Conservation (phyloP, 2,888 invertebrate genomes). For the Nomada ferruginata region DNA sequence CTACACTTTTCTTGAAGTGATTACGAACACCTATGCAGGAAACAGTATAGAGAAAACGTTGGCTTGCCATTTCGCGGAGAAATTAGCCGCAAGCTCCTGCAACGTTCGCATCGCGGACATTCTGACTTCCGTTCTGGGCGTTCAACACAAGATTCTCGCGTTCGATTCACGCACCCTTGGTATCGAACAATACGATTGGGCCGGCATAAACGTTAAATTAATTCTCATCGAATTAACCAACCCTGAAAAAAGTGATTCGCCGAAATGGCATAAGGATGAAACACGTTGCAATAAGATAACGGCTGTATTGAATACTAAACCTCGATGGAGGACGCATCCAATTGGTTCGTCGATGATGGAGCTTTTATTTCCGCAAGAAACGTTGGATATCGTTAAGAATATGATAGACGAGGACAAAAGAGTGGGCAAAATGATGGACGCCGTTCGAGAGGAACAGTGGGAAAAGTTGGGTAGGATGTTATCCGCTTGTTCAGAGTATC, state of each 20-base stretch:
- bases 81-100: constrained; percentile 3
- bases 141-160: constrained; percentile 1
- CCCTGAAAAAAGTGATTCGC: background rate
- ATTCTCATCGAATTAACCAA: constrained; percentile 24
- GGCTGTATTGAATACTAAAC: constrained; percentile 5
- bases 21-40: constrained; percentile 26
- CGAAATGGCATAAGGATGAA: background rate
- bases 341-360: background rate
- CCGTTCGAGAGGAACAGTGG: constrained; percentile 28
- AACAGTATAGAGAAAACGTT: constrained; percentile 55
- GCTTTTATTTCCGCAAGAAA: constrained; percentile 19
- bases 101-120: constrained; percentile 17
- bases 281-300: background rate
- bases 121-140: constrained; percentile 25
- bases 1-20: constrained; percentile 59
- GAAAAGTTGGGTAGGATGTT: constrained; percentile 43
- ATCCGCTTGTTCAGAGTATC: background rate
- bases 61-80: constrained; percentile 43
- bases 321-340: constrained; percentile 37
- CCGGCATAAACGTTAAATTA: constrained; percentile 10
- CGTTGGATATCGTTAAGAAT: background rate
- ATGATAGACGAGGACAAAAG: constrained; percentile 3
- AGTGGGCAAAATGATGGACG: constrained; percentile 9
- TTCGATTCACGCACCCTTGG: constrained; percentile 23
- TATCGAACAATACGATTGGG: constrained; percentile 9